Evolutionary conservation across 2,888 invertebrate genomes (phyloP), one percentile per base, ranked within the genome.

Genomic region (Thera obeliscata): DNA sequence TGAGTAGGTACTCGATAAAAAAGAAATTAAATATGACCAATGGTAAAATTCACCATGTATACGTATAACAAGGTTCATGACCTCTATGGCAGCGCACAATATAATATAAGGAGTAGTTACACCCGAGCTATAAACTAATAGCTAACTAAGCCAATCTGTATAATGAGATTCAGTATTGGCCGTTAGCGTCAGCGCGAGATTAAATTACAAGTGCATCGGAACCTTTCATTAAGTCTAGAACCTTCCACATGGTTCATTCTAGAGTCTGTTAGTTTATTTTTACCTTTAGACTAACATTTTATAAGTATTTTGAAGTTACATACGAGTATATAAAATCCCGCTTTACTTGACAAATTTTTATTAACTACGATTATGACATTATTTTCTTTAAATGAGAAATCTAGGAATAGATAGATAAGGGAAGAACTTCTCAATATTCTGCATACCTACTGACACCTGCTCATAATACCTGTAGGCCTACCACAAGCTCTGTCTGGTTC

Each of bases 221-320:
- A 67, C 70, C 69, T 67, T 70, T 61, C 65, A 71, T 71, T 70
- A 68, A 69, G 73, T 70, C 70, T 73, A 70, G 73, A 71, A 68
- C 48, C 35, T 59, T 59, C 49, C 33, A 52, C 59, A 38, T 50
- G 33, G 48, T 46, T 57, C 43, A 12, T 50, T 64, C 57, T 64
- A 59, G 64, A 59, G 55, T 12, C 6, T 43, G 59, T 49, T 67
- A 67, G 62, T 54, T 58, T 35, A 66, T 54, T 58, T 58, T 52
- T 50, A 52, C 57, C 52, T 52, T 38, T 36, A 35, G 61, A 46
- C 57, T 52, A 5, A 38, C 11, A 61, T 64, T 56, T 49, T 33
- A 46, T 50, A 56, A 46, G 52, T 57, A 49, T 59, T 60, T 65
- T 33, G 9, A 46, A 1, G 9, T 46, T 7, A 46, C 3, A 1